Conservation (phyloP, 2,113 vertebrate species). For the Lepidiolamprologus cunningtoni region DNA sequence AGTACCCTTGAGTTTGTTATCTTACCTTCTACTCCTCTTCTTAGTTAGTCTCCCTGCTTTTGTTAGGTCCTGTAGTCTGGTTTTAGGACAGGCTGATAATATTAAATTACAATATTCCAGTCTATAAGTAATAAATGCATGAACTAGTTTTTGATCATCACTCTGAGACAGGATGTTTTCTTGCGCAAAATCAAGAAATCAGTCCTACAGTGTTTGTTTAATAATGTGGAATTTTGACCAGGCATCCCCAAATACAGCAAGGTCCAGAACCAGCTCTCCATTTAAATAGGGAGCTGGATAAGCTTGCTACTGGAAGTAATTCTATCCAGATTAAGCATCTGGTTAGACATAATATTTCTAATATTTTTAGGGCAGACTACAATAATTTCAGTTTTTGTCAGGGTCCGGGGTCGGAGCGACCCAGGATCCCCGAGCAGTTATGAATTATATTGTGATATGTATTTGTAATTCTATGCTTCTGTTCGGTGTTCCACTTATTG, state of each 20-base stretch:
- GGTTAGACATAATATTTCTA: not conserved
- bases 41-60: not conserved
- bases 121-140: not conserved
- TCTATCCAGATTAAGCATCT: not conserved
- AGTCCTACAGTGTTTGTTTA: not conserved
- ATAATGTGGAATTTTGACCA: not conserved
- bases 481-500: not conserved
- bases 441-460: not conserved
- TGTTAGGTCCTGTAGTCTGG: not conserved
- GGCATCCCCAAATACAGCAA: not conserved
- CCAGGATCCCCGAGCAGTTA: not conserved
- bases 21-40: not conserved
- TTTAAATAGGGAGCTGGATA: not conserved
- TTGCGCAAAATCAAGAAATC: not conserved
- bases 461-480: not conserved
- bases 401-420: fast-evolving
- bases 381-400: not conserved
- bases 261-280: not conserved
- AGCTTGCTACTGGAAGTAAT: not conserved
- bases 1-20: not conserved
- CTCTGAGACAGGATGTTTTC: not conserved
- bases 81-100: not conserved
- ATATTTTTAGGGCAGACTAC: not conserved
- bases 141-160: not conserved
- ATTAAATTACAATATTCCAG: not conserved